Percentiles rank a stretch among this genome's conserved stretches.
These are phyloP conservation scores for Pyrgus malvae DNA, from an alignment of 2,888 invertebrate genomes.

Conservation along the genomic window DNA sequence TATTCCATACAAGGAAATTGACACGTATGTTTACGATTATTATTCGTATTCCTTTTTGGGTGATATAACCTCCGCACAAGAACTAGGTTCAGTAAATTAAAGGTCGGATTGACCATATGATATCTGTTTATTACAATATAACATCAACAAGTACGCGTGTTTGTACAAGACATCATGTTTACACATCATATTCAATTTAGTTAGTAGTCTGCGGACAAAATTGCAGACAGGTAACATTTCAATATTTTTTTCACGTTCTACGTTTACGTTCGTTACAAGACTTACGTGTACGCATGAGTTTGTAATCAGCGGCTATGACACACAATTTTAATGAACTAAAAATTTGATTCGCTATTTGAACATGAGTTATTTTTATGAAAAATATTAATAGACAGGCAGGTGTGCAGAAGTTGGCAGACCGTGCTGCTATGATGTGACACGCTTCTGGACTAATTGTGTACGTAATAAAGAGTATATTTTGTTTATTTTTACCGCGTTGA, in stretches of 20 bases:
- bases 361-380: constrained; percentile 64
- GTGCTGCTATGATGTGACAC: constrained; percentile 56
- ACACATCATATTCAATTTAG: too few species aligned
- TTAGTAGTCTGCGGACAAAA: too few species aligned
- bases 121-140: too few species aligned
- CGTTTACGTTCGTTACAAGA: too few species aligned
- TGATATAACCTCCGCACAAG: background rate
- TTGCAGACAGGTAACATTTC: too few species aligned
- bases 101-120: background rate
- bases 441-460: constrained; percentile 69
- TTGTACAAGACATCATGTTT: too few species aligned
- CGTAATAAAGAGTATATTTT: constrained; percentile 51
- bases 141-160: too few species aligned
- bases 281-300: too few species aligned
- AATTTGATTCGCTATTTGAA: constrained; percentile 15
- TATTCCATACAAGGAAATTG: background rate
- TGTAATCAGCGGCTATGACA: background rate
- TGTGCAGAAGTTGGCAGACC: constrained; percentile 70
- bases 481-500: constrained; percentile 55
- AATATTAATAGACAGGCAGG: constrained; percentile 79
- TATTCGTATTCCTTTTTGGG: background rate
- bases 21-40: background rate
- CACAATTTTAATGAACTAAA: constrained; percentile 1
- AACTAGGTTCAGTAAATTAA: background rate
- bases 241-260: too few species aligned